A percentile compares a stretch with the other conserved stretches of the same genome.
Conservation (phyloP, 1,140 invertebrate genomes). For the Apis mellifera region DNA sequence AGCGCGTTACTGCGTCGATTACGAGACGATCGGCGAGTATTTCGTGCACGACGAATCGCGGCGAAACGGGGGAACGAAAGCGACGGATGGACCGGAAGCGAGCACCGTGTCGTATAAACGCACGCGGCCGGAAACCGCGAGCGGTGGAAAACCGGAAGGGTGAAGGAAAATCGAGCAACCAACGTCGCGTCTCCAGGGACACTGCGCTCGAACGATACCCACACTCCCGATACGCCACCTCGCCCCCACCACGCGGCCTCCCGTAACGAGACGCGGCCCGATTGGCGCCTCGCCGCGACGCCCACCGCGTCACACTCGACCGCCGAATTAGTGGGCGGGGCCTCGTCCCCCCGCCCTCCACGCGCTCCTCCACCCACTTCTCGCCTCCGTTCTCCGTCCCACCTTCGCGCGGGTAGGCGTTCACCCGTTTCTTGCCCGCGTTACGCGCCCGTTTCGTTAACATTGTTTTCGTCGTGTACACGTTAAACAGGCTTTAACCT, state of each 20-base stretch:
- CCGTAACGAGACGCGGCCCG: no score
- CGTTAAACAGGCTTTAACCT: conserved; percentile 1
- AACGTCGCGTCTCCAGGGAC: conserved; percentile 62
- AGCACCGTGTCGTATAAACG: neutral
- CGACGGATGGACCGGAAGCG: conserved; percentile 8
- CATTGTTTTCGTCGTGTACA: neutral
- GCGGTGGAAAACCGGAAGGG: conserved; percentile 32
- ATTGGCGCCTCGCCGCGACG: conserved; percentile 18
- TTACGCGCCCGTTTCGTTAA: conserved; percentile 7
- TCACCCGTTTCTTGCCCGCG: neutral
- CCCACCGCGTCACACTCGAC: neutral
- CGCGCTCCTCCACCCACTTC: no score
- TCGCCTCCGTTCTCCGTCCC: neutral
- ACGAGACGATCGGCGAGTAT: neutral
- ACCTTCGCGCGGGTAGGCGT: neutral
- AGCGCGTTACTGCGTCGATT: no score
- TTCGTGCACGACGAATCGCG: neutral
- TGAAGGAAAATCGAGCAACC: conserved; percentile 48
- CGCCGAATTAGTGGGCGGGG: neutral
- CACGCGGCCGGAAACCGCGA: conserved; percentile 33
- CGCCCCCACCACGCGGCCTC: conserved; percentile 23
- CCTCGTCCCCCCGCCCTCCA: neutral
- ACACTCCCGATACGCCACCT: conserved; percentile 55
- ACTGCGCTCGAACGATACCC: conserved; percentile 62
- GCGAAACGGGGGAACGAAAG: neutral